Evolutionary conservation across 2,888 invertebrate species (phyloP), one percentile per base, ranked within the genome.

Genomic region (Biston betularia): DNA sequence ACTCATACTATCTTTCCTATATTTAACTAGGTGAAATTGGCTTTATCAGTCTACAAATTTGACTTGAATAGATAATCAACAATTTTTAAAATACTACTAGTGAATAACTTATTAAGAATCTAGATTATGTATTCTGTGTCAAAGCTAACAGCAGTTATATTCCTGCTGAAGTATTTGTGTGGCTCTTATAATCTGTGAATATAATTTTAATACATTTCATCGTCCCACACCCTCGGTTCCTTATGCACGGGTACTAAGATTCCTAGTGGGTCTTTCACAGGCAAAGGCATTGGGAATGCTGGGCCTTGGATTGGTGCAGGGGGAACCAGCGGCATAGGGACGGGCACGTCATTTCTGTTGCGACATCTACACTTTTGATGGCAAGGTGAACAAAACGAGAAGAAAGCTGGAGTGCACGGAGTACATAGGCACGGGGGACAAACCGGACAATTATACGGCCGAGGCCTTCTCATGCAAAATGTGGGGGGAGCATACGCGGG

Each of bases 371-470:
- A 92, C 70, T 84, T 83, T 70, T 77, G 76, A 64, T 92, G 92
- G 53, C 92, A 92, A 6, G 85, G 76, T 0, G 92, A 92, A 63
- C 92, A 92, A 67, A 81, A 92, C 0, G 92, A 82, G 66, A 86
- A 92, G 73, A 90, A 89, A 0, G 90, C 73, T n/a, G 92, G 92
- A 1, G 89, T 90, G 62, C 91, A 92, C 0, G 92, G 90, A 35
- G 59, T 58, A 62, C 92, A 92, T 0, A 83, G 58, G 64, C 92
- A 92, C 0, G 92, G 92, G 0, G 92, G 92, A 52, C 92, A 92
- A 0, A 87, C 85, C 0, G 91, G 92, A 54, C 89, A 89, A 35
- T 68, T 75, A n/a, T 66, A 71, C 4, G 78, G 66, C 48, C 77
- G 73, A 1, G 74, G 66, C 35, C 73, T 73, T 3, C 62, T 62